A percentile compares a stretch with the other conserved stretches of the same genome.
Conservation (phyloP, 2,888 invertebrate genomes). For the Idaea straminata region DNA sequence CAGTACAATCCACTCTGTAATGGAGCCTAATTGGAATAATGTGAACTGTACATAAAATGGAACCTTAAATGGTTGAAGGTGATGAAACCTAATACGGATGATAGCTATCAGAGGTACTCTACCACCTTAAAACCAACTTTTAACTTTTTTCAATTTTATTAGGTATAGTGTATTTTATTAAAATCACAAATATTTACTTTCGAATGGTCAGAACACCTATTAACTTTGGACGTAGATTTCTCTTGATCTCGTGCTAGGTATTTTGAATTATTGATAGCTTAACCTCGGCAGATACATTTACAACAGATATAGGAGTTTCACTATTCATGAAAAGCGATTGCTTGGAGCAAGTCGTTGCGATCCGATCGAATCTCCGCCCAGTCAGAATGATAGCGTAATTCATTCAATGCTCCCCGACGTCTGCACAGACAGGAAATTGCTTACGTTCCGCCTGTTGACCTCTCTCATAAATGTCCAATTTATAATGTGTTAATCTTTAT, state of each 20-base stretch:
- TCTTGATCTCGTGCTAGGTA: neutral
- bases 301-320: conserved; percentile 6
- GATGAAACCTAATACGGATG: too few relatives aligned
- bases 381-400: conserved; percentile 24
- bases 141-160: too few relatives aligned
- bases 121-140: too few relatives aligned
- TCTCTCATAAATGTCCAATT: conserved; percentile 13
- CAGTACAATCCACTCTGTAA: too few relatives aligned
- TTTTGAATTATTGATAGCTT: conserved; percentile 1
- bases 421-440: conserved; percentile 23
- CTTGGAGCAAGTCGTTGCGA: conserved; percentile 19
- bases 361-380: conserved; percentile 21
- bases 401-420: conserved; percentile 21
- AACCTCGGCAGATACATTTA: neutral
- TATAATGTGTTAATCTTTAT: conserved; percentile 8
- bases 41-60: too few relatives aligned
- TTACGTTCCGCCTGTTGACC: conserved; percentile 20
- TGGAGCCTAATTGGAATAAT: too few relatives aligned
- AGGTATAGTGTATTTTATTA: too few relatives aligned
- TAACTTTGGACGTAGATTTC: neutral
- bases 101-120: too few relatives aligned
- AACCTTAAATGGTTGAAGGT: too few relatives aligned
- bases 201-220: conserved; percentile 5
- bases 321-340: conserved; percentile 18
- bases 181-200: conserved; percentile 9